Conservation (phyloP, 2,888 invertebrate species). For the Drosophila diplacantha region DNA sequence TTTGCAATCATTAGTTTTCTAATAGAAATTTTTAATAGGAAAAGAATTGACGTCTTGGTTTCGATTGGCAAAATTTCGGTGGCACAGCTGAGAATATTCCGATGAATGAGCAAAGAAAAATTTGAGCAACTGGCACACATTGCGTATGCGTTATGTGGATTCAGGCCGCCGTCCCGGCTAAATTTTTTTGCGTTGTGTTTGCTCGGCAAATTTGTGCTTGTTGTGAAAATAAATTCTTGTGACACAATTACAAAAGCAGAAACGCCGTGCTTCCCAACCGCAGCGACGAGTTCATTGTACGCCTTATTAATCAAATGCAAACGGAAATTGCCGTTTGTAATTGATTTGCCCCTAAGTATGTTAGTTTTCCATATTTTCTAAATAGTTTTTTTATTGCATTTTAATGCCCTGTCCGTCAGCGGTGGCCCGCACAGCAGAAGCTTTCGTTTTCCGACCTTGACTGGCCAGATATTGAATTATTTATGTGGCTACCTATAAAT, state of each 20-base stretch:
- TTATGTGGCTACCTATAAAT: slow-evolving; percentile 56
- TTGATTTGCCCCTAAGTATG: slow-evolving; percentile 16
- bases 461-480: slow-evolving; percentile 55
- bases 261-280: slow-evolving; percentile 1
- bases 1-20: background rate
- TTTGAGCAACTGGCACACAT: slow-evolving; percentile 52
- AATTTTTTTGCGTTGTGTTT: slow-evolving; percentile 24
- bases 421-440: slow-evolving; percentile 20
- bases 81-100: slow-evolving; percentile 9
- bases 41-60: background rate
- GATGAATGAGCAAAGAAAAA: slow-evolving; percentile 22
- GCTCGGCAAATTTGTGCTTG: slow-evolving; percentile 36
- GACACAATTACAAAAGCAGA: slow-evolving; percentile 54
- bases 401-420: no score
- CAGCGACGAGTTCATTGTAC: slow-evolving; percentile 31
- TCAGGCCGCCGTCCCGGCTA: slow-evolving; percentile 34
- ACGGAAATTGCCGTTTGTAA: slow-evolving; percentile 8
- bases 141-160: slow-evolving; percentile 53
- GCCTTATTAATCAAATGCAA: slow-evolving; percentile 44
- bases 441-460: slow-evolving; percentile 53
- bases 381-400: no score
- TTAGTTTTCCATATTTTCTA: slow-evolving; percentile 8
- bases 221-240: slow-evolving; percentile 59
- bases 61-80: slow-evolving; percentile 1
- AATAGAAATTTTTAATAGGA: background rate